These are phyloP conservation scores for Cassiopea xamachana DNA, from an alignment of 30 jellyfish, hydroid and myxozoan species.

Conservation along the genomic window DNA sequence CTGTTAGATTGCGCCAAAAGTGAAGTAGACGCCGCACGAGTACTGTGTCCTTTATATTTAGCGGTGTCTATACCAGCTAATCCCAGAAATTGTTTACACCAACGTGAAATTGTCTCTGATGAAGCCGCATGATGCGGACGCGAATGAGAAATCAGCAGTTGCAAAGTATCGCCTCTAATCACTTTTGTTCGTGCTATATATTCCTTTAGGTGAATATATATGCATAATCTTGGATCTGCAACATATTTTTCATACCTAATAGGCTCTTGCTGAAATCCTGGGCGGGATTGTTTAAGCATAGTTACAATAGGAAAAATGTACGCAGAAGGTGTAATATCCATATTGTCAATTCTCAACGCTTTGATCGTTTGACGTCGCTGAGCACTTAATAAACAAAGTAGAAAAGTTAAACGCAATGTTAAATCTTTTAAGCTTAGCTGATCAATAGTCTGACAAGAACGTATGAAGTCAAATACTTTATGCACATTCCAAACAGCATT, in stretches of 20 bases:
- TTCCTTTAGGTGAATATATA: background rate
- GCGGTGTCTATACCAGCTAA: constrained; percentile 2
- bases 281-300: background rate
- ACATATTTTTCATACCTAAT: background rate
- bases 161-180: background rate
- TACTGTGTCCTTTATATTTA: constrained; percentile 8
- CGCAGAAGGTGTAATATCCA: constrained; percentile 26
- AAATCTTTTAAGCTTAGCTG: background rate
- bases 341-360: background rate
- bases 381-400: constrained; percentile 30
- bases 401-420: background rate
- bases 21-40: constrained; percentile 39
- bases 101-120: constrained; percentile 17
- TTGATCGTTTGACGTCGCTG: constrained; percentile 45
- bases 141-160: background rate
- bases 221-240: background rate
- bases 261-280: constrained; percentile 22
- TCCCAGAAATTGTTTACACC: background rate
- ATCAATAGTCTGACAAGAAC: background rate
- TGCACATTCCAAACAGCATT: constrained; percentile 10
- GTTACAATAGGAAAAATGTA: constrained; percentile 6
- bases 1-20: background rate
- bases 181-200: background rate
- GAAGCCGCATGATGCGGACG: constrained; percentile 6
- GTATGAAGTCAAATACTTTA: constrained; percentile 12